phyloP scores from a whole-genome alignment of 2,113 vertebrate species.

The Nothoprocta perdicaria region DNA sequence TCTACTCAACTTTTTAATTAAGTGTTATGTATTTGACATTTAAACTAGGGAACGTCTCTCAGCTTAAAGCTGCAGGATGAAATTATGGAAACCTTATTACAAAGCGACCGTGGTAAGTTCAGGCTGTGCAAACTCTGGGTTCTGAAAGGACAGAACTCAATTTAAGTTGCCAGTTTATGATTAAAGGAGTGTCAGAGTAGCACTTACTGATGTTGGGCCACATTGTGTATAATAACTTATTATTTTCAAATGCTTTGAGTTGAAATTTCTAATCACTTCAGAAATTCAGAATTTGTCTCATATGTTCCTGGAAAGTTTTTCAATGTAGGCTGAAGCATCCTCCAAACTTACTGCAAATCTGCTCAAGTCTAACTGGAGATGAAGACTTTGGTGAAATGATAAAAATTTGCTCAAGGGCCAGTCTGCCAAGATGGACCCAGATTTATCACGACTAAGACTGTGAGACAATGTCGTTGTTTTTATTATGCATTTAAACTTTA shows the following conservation, averaged over 20 bases:
- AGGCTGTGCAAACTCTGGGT: background rate
- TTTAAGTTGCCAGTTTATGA: background rate
- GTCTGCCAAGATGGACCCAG: background rate
- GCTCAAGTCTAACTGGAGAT: background rate
- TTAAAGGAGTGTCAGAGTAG: background rate
- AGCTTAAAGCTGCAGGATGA: background rate
- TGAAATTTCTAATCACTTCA: background rate
- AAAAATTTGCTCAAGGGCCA: background rate
- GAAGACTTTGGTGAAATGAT: background rate
- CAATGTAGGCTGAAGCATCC: background rate
- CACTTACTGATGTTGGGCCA: background rate
- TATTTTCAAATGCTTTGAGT: background rate
- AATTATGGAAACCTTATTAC: background rate
- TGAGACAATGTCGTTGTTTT: background rate
- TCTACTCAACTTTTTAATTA: slow-evolving; percentile 2
- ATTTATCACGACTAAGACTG: background rate
- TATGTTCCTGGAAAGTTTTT: background rate
- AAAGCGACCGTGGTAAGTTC: background rate
- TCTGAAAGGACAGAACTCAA: background rate
- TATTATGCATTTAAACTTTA: background rate
- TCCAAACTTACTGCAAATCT: background rate
- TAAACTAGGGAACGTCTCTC: background rate
- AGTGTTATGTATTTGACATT: background rate
- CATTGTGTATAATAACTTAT: background rate
- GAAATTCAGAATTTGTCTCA: background rate